Base-by-base conservation (phyloP, 2,888 invertebrate genomes). In the Prenolepis imparis region DNA sequence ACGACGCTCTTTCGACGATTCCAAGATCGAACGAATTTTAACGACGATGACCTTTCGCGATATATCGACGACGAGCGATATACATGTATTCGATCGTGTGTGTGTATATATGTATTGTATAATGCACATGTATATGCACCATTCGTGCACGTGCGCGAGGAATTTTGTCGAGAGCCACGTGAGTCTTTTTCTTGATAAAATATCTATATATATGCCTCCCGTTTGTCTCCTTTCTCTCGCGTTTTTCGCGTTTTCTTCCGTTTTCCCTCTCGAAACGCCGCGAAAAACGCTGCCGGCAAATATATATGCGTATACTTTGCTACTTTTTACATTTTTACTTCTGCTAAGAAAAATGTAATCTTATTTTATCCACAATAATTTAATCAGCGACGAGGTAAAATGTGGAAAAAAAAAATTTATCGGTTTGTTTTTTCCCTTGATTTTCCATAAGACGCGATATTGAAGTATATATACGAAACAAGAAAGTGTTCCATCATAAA, bases 121-220 rank as follows among this genome's bases (percentile, higher is more conserved):
- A 36, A 24, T 9, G 36, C 24, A n/a, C n/a, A 39, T 36, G 39
- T 39, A 24, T 28, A 24, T 28, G 44, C 18, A 24, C 18, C 6
- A 52, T 61, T 52, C 28, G 1, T 21, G 24, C 57, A 59, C 11
- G 32, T 39, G 84, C 83, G 59, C 55, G 80, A 83, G 36, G 72
- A 86, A 86, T 86, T 89, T 89, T 82, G 74, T 83, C 41, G 78
- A 83, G 78, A 83, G 75, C 77, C 63, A 72, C 83, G 84, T 55
- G 44, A 83, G 74, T 52, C 59, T 68, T 89, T 87, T 89, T 84
- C 85, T 39, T 70, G 63, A 82, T 82, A 87, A 87, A 80, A 86
- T 75, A 64, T 82, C 8, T 52, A 52, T n/a, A 8, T 77, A 12
- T 21, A 11, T 2, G 18, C 1, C 61, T 61, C 68, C 36, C 32